Evolutionary conservation across 1,140 invertebrate genomes (phyloP).

Genomic region (Drosophila nigrodunni): DNA sequence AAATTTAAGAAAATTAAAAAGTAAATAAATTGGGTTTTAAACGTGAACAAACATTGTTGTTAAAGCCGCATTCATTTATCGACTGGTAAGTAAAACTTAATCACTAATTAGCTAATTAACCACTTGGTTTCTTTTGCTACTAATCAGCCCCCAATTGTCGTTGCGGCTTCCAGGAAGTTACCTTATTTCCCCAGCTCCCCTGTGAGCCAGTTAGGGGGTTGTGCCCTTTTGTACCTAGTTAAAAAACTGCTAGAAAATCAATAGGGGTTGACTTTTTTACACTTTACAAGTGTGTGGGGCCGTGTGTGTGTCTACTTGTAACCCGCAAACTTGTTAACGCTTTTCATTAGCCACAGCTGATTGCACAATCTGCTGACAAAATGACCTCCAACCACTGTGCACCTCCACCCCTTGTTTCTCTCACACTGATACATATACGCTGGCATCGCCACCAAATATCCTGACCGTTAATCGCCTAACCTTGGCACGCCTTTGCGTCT

Average conservation of each 20-base stretch:
- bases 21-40: not conserved
- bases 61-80: constrained; percentile 10
- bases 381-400: constrained; percentile 47
- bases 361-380: constrained; percentile 70
- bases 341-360: constrained; percentile 82
- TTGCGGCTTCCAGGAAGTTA: constrained; percentile 25
- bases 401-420: not conserved
- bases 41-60: not conserved
- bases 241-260: constrained; percentile 62
- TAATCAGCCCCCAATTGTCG: constrained; percentile 11
- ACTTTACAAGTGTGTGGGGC: not conserved
- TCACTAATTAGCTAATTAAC: constrained; percentile 48
- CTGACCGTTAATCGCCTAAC: constrained; percentile 53
- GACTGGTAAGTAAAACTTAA: constrained; percentile 40
- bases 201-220: too few species aligned
- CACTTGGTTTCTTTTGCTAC: constrained; percentile 7
- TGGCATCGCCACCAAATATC: constrained; percentile 4
- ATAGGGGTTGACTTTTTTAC: constrained; percentile 65
- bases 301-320: constrained; percentile 7
- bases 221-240: not conserved
- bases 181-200: not conserved
- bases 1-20: constrained; percentile 15
- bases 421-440: too few species aligned
- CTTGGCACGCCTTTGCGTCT: constrained; percentile 64
- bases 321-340: constrained; percentile 39